These are phyloP conservation scores for Galagoides demidoff DNA, from an alignment of 2,797 vertebrate genomes.

Conservation along the genomic window DNA sequence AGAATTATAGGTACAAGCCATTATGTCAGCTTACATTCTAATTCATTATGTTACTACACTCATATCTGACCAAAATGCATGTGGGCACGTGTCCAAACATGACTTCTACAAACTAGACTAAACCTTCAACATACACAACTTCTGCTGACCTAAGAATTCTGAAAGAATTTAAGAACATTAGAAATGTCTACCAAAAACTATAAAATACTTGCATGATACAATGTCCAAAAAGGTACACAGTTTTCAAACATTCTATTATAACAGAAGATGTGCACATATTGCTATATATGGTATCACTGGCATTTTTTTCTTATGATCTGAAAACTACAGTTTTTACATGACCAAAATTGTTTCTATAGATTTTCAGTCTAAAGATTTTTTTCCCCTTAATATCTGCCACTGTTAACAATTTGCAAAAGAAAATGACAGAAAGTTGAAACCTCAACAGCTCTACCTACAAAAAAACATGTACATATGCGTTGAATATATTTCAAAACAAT, in stretches of 20 bases:
- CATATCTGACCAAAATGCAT: slow-evolving; percentile 19
- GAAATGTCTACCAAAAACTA: slow-evolving; percentile 47
- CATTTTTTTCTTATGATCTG: slow-evolving; percentile 44
- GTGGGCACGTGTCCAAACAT: slow-evolving; percentile 19
- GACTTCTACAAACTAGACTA: slow-evolving; percentile 33
- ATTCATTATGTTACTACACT: slow-evolving; percentile 50
- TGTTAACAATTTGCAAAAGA: slow-evolving; percentile 23
- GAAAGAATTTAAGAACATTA: slow-evolving; percentile 31
- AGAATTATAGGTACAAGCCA: not conserved
- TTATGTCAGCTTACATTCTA: not conserved
- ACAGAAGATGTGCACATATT: not conserved
- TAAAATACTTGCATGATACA: slow-evolving; percentile 43
- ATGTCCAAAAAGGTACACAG: not conserved
- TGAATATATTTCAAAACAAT: slow-evolving; percentile 49
- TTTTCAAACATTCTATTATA: slow-evolving; percentile 47
- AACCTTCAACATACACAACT: slow-evolving; percentile 29
- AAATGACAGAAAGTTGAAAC: slow-evolving; percentile 44
- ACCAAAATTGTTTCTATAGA: slow-evolving; percentile 39
- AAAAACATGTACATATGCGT: not conserved
- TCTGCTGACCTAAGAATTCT: slow-evolving; percentile 36
- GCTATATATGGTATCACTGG: not conserved
- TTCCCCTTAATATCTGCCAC: slow-evolving; percentile 16
- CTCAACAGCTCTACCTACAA: not conserved
- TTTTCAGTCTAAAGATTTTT: slow-evolving; percentile 5
- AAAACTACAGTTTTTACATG: not conserved